Conservation (phyloP, 2,113 vertebrate species). For the Esox niger region DNA sequence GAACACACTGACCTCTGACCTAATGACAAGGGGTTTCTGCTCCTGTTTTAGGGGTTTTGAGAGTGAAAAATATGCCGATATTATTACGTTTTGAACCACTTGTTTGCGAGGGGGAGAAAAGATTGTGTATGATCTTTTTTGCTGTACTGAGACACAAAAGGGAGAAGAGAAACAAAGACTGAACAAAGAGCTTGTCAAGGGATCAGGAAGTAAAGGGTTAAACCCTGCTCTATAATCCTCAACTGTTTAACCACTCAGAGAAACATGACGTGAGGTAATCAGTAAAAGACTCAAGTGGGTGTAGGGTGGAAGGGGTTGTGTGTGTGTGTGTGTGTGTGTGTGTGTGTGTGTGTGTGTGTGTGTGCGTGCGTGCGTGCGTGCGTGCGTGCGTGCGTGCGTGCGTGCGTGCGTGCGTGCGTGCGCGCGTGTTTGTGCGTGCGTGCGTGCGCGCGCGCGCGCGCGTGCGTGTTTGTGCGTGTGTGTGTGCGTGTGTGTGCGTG, state of each 20-base stretch:
- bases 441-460: neutral
- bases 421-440: slow-evolving; percentile 9
- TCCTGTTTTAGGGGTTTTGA: neutral
- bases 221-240: slow-evolving; percentile 63
- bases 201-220: slow-evolving; percentile 56
- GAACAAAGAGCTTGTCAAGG: neutral
- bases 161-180: neutral
- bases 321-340: slow-evolving; percentile 3
- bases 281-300: slow-evolving; percentile 62
- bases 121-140: too few relatives aligned
- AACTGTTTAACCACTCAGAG: slow-evolving; percentile 63
- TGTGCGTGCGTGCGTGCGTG: neutral
- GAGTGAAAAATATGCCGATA: too few relatives aligned
- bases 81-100: too few relatives aligned
- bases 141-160: slow-evolving; percentile 8
- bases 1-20: slow-evolving; percentile 13
- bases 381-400: slow-evolving; percentile 5
- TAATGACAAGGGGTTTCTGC: neutral
- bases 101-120: too few relatives aligned
- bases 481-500: slow-evolving; percentile 1
- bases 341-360: too few relatives aligned
- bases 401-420: too few relatives aligned
- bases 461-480: too few relatives aligned
- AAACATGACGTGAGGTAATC: slow-evolving; percentile 67
- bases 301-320: slow-evolving; percentile 48